phyloP scores from a whole-genome alignment of 2,797 vertebrate genomes.

The Emydoidea blandingii region DNA sequence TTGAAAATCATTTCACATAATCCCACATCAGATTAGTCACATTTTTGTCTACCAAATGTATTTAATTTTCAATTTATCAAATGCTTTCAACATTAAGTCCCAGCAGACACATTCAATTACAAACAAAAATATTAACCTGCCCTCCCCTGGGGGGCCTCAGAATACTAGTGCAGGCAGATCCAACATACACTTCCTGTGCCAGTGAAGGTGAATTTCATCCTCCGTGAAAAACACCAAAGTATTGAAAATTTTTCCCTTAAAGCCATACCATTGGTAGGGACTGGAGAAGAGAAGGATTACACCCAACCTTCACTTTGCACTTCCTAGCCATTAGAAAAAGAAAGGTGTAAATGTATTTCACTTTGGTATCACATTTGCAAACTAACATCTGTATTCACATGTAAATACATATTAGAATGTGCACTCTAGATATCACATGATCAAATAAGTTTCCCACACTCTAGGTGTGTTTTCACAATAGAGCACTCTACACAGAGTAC shows the following conservation, averaged over 20 bases:
- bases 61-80: neutral
- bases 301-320: neutral
- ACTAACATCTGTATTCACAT: neutral
- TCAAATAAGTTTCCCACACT: neutral
- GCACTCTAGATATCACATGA: neutral
- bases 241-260: neutral
- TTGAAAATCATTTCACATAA: neutral
- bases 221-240: neutral
- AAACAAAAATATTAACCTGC: neutral
- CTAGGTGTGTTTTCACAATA: neutral
- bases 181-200: neutral
- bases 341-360: neutral
- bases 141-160: neutral
- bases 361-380: neutral
- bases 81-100: neutral
- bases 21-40: neutral
- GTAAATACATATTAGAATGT: neutral
- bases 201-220: neutral
- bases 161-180: neutral
- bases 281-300: neutral
- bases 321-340: neutral
- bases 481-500: neutral
- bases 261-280: neutral
- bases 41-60: neutral
- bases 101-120: neutral